Conservation (phyloP, 2,113 vertebrate species). For the Aptenodytes forsteri region DNA sequence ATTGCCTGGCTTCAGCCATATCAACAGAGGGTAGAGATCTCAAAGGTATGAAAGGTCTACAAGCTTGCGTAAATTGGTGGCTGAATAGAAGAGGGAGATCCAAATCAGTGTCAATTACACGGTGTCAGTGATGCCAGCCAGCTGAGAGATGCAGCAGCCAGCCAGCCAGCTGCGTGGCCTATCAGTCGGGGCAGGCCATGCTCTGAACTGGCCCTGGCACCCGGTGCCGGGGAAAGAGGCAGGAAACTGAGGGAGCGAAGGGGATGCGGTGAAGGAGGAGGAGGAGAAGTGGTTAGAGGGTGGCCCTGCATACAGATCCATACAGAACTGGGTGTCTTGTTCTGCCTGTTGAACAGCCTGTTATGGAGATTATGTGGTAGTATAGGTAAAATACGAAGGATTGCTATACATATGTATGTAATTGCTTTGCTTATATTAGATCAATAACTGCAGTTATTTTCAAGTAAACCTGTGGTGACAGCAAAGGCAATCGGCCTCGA, state of each 20-base stretch:
- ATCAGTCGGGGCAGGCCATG: background rate
- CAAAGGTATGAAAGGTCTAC: background rate
- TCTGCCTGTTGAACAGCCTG: background rate
- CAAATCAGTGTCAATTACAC: background rate
- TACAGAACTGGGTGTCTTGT: background rate
- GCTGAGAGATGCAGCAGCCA: background rate
- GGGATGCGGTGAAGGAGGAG: background rate
- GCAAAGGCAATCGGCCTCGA: background rate
- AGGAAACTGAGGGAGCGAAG: background rate
- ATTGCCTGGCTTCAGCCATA: background rate
- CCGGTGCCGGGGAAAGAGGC: background rate
- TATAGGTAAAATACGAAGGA: background rate
- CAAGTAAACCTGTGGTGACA: background rate
- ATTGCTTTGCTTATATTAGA: background rate
- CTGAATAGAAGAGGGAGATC: background rate
- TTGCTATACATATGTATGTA: background rate
- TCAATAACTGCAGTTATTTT: background rate
- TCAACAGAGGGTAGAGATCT: background rate
- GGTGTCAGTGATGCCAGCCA: background rate
- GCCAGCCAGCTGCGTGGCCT: rapidly evolving
- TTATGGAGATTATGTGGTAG: background rate
- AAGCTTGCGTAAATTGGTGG: background rate
- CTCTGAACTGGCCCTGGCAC: background rate
- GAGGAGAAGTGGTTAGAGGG: background rate
- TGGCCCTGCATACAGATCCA: background rate